phyloP scores from a whole-genome alignment of 2,888 invertebrate species.

The Ophion ellenae region DNA sequence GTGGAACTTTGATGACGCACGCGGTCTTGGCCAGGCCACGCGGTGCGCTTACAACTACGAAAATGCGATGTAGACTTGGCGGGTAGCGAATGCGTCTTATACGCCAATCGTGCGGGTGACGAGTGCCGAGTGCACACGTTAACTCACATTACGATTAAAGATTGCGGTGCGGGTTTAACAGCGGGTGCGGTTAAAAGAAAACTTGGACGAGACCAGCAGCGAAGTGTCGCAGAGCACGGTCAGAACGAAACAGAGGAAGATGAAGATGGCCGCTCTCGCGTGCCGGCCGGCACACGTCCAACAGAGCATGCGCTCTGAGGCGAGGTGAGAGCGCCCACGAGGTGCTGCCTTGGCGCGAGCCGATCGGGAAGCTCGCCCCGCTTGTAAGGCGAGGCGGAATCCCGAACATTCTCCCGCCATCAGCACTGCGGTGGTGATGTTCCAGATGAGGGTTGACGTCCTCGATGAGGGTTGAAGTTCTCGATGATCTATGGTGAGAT shows the following conservation, averaged over 20 bases:
- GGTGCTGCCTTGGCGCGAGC: slow-evolving; percentile 6
- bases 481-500: not conserved
- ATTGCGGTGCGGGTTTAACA: not conserved
- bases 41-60: not conserved
- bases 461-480: not conserved
- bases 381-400: slow-evolving; percentile 8
- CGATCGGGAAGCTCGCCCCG: not conserved
- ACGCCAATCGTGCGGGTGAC: not conserved
- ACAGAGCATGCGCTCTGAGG: slow-evolving; percentile 9
- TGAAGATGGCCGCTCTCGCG: not conserved
- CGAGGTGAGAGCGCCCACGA: slow-evolving; percentile 7
- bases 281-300: not conserved
- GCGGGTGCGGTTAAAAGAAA: not conserved
- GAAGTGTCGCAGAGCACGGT: not conserved
- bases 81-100: not conserved
- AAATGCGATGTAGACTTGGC: slow-evolving; percentile 5
- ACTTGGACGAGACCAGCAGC: not conserved
- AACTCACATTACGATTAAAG: not conserved
- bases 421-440: slow-evolving; percentile 17
- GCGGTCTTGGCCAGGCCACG: not conserved
- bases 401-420: slow-evolving; percentile 22
- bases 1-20: not conserved
- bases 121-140: not conserved
- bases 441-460: slow-evolving; percentile 5
- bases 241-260: not conserved